Evolutionary conservation across 2,113 vertebrate genomes (phyloP), one percentile per base, ranked within the genome.

Genomic region (Callorhinus ursinus): DNA sequence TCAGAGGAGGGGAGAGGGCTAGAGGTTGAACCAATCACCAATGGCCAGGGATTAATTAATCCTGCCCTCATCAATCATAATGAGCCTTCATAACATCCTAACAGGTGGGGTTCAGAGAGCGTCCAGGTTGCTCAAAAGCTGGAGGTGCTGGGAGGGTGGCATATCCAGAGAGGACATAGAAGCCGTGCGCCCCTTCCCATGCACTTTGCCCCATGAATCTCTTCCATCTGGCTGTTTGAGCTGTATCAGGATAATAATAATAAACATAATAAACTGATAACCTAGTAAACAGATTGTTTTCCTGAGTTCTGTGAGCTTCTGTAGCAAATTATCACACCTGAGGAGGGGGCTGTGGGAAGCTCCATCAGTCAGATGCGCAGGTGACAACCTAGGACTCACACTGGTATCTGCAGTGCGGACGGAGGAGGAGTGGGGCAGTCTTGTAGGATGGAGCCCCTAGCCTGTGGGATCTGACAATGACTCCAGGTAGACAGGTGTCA

Each of bases 151-250:
- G 67, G 33, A 42, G n/a, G 28, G 33, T 2, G 9, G 33, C 28
- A 15, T 0, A 1, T 16, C 33, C 22, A 28, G 28, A 77, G 21
- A 1, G 1, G 81, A 8, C 39, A 6, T 0, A n/a, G n/a, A 33
- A 16, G 19, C 46, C 19, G 46, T 74, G 46, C 1, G 12, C 18
- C 53, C 22, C 46, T 77, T 65, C 51, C 55, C 26, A 86, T 14
- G 7, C 12, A 51, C 31, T 24, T 21, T 51, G 55, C 69, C 69
- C 14, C 15, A 22, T 0, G 10, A 6, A 49, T 51, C 33, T 71
- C 49, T 57, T 71, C 65, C 42, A 89, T 12, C 18, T 49, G 36
- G 61, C 67, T n/a, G 3, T 59, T 39, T 71, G 84, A 85, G 9
- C 0, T 71, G 4, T 26, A 22, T 51, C 33, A 19, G 26, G 42